Evolutionary conservation across 2,113 vertebrate genomes (phyloP).

Genomic region (Paratilapia polleni): DNA sequence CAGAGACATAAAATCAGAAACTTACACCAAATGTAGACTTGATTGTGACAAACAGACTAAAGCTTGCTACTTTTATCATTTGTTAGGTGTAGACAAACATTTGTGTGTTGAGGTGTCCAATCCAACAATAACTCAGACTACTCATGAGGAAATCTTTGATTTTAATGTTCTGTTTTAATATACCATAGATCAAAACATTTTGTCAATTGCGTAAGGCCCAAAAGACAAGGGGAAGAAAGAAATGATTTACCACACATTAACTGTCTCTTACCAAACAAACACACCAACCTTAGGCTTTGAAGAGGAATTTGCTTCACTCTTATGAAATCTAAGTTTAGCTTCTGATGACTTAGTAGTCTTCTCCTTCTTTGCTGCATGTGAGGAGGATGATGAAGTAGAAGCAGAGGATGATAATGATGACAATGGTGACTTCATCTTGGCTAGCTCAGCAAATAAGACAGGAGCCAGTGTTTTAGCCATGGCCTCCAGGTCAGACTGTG

Average conservation of each 20-base stretch:
- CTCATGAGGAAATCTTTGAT: background rate
- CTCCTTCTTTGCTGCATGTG: background rate
- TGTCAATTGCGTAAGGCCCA: background rate
- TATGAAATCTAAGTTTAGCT: background rate
- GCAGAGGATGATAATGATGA: background rate
- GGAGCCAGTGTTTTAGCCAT: slow-evolving; percentile 71
- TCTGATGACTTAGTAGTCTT: background rate
- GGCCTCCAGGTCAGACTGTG: slow-evolving; percentile 43
- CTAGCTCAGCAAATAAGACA: slow-evolving; percentile 64
- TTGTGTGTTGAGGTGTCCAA: background rate
- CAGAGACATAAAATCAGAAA: background rate
- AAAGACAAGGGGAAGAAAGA: background rate
- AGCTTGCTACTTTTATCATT: background rate
- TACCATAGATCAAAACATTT: background rate
- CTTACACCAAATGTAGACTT: background rate
- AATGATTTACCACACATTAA: background rate
- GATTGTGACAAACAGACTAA: background rate
- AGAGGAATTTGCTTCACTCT: background rate
- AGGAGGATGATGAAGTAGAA: background rate
- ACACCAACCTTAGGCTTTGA: slow-evolving; percentile 22
- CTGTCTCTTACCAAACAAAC: background rate
- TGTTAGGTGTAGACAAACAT: background rate
- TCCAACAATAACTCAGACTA: background rate
- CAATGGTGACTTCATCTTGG: slow-evolving; percentile 62
- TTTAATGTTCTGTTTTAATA: background rate